Percentiles rank a stretch among this genome's conserved stretches.
Evolutionary conservation across 2,797 vertebrate species (phyloP).

Genomic region (Capromys pilorides): DNA sequence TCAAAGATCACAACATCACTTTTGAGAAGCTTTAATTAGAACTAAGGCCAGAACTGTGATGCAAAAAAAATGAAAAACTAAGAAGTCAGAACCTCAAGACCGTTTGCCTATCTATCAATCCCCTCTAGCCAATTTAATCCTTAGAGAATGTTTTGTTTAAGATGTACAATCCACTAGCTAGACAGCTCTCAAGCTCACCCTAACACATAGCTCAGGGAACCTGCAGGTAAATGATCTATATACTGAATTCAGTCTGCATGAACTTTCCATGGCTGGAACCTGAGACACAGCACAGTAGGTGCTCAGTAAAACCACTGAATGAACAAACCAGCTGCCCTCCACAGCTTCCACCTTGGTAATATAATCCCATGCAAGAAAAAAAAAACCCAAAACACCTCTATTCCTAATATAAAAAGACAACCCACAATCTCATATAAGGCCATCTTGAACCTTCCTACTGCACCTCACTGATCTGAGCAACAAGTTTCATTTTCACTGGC

Average conservation of each 20-base stretch:
- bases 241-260: not conserved
- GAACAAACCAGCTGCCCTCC: not conserved
- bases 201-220: not conserved
- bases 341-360: not conserved
- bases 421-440: not conserved
- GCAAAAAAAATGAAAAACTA: not conserved
- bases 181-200: not conserved
- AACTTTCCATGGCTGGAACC: not conserved
- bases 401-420: not conserved
- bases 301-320: not conserved
- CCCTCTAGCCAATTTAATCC: not conserved
- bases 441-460: not conserved
- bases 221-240: not conserved
- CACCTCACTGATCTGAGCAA: not conserved
- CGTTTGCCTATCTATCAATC: not conserved
- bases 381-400: not conserved
- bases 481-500: not conserved
- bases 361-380: not conserved
- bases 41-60: not conserved
- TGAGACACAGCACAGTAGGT: not conserved
- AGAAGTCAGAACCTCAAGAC: not conserved
- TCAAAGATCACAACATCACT: not conserved
- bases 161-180: not conserved
- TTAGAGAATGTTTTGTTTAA: not conserved
- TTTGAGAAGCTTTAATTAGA: constrained; percentile 19